Evolutionary conservation across 2,797 vertebrate genomes (phyloP).

Genomic region (Malacoctenus gilli): DNA sequence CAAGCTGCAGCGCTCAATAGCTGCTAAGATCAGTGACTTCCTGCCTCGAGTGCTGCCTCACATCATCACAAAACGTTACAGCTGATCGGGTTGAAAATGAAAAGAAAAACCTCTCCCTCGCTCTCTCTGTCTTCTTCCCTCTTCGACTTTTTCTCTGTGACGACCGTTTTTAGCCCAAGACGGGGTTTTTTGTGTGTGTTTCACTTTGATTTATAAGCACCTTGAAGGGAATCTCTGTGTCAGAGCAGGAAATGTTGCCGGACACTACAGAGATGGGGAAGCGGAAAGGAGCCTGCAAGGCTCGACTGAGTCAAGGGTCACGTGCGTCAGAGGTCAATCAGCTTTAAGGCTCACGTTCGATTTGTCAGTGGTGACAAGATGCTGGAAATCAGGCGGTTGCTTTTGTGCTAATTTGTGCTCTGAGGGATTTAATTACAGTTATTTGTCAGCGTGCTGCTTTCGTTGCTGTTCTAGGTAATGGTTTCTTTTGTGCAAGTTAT

Average conservation of each 20-base stretch:
- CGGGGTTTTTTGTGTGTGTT: conserved; percentile 25
- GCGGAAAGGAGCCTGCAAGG: conserved; percentile 54
- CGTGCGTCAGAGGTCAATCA: conserved; percentile 39
- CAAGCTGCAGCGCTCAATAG: conserved; percentile 50
- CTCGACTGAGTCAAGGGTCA: conserved; percentile 8
- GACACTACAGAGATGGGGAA: conserved; percentile 82
- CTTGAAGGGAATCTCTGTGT: conserved; percentile 74
- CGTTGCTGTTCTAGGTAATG: conserved; percentile 7
- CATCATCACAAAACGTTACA: conserved; percentile 33
- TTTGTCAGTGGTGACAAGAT: not conserved
- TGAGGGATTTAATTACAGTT: conserved; percentile 22
- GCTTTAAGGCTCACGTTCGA: conserved; percentile 23
- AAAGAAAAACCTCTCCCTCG: conserved; percentile 12
- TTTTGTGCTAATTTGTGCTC: too few species aligned
- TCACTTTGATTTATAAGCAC: conserved; percentile 61
- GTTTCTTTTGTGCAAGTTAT: conserved; percentile 22
- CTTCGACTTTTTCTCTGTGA: not conserved
- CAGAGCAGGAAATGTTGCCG: conserved; percentile 71
- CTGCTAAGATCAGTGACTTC: conserved; percentile 60
- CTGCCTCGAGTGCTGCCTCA: conserved; percentile 38
- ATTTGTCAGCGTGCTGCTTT: conserved; percentile 21
- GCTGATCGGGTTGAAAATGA: conserved; percentile 25
- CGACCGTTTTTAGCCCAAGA: conserved; percentile 13
- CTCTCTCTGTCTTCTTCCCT: conserved; percentile 3
- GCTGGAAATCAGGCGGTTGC: too few species aligned